These are phyloP conservation scores for Melinaea menophilus DNA, from an alignment of 2,888 invertebrate species.

Conservation along the genomic window DNA sequence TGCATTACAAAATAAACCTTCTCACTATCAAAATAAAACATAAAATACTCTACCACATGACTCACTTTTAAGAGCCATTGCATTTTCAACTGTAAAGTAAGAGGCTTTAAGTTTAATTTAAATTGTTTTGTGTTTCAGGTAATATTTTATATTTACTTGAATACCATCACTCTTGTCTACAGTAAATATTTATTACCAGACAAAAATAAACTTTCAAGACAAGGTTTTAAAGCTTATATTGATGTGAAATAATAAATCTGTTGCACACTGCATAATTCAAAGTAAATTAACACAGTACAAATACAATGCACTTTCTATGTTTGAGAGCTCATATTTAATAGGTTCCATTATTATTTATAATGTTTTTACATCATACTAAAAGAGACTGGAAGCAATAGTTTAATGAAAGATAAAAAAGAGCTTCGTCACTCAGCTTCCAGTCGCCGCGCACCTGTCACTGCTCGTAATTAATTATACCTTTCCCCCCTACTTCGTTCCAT, in stretches of 20 bases:
- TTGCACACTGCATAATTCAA: constrained; percentile 11
- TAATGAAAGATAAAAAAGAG: constrained; percentile 49
- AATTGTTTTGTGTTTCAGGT: constrained; percentile 46
- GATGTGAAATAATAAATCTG: constrained; percentile 7
- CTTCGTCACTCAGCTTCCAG: constrained; percentile 58
- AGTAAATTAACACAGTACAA: not conserved
- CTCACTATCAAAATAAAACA: constrained; percentile 19
- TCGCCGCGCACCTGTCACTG: constrained; percentile 75
- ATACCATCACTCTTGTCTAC: constrained; percentile 56
- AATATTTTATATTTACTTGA: constrained; percentile 63
- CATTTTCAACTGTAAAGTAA: constrained; percentile 32
- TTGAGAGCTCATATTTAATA: not conserved
- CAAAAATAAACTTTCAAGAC: constrained; percentile 38
- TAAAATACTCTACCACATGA: constrained; percentile 24
- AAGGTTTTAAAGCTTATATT: constrained; percentile 17
- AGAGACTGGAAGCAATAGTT: constrained; percentile 9
- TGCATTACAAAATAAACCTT: constrained; percentile 30
- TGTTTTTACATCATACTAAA: not conserved
- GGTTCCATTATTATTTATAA: not conserved
- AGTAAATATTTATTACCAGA: constrained; percentile 30
- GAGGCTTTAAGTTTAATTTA: constrained; percentile 37
- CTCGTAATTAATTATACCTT: constrained; percentile 67
- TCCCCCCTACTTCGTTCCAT: constrained; percentile 35
- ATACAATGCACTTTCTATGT: not conserved
- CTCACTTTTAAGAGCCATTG: constrained; percentile 27